Evolutionary conservation across 2,113 vertebrate species (phyloP), one percentile per base, ranked within the genome.

Genomic region (Amblyopsis rosae): DNA sequence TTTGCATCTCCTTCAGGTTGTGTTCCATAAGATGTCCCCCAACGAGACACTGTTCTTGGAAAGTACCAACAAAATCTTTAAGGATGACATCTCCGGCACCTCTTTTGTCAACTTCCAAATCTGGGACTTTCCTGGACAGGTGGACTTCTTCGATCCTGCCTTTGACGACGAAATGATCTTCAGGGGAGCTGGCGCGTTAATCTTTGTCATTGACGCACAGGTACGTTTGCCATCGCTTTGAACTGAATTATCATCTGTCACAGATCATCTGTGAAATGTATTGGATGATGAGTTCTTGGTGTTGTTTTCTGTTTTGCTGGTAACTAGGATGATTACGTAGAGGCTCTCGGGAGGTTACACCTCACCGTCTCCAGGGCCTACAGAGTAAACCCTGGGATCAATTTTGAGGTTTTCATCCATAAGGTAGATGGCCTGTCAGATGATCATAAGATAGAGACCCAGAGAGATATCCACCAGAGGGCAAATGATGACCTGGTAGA

Each of bases 161-260:
- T 99, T 99, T 87, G 97, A 98, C 90, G 98, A 97, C 0, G 96
- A 98, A 90, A 98, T 98, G 96, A 99, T 99, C 85, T 99, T 99
- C 92, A 95, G 95, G 83, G 97, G 97, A 80, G 96, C 95, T 1
- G 97, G 97, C 63, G 97, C 97, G 13, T 91, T 99, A 83, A 99
- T 99, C 87, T 98, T 97, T 81, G 96, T 98, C 80, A 98, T 98
- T 67, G 96, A 98, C 65, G 96, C 96, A 62, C 96, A 98, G 96
- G 96, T 97, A 89, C 12, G 75, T 33, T 7, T 19, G 74, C 6
- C 9, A 10, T 12, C 9, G 12, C 16, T 12, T 0, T 59, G 4
- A 47, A 19, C 19, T 32, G 15, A 16, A 8, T 54, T 16, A 13
- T 54, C 11, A 53, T n/a, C n/a, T n/a, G 6, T 10, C 6, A 3